Evolutionary conservation across 1,140 invertebrate species (phyloP).

Genomic region (Bombus pascuorum): DNA sequence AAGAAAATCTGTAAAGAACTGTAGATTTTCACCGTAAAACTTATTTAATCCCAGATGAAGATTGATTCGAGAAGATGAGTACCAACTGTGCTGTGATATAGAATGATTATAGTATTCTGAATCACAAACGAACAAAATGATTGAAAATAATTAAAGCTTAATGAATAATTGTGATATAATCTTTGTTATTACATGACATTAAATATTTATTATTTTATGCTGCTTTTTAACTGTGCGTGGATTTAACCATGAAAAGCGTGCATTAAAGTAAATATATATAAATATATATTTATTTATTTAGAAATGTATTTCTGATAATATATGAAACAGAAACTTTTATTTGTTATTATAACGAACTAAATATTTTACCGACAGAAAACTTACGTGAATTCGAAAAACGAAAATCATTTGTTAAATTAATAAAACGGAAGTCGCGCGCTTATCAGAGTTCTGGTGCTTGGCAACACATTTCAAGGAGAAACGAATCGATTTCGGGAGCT

Average conservation of each 20-base stretch:
- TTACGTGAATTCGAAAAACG: background rate
- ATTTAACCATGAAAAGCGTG: no score
- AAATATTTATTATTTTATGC: background rate
- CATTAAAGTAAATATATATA: no score
- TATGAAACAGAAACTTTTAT: no score
- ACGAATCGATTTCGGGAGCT: slow-evolving; percentile 13
- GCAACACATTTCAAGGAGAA: slow-evolving; percentile 8
- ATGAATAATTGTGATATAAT: background rate
- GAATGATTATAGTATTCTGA: no score
- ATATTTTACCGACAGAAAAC: background rate
- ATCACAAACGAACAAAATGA: background rate
- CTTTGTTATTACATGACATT: background rate
- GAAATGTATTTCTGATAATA: no score
- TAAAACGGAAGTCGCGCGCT: background rate
- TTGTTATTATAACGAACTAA: background rate
- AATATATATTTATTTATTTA: no score
- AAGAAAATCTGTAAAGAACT: background rate
- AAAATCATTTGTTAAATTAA: background rate
- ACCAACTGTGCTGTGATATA: background rate
- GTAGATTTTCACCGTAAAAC: background rate
- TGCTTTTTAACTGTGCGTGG: background rate
- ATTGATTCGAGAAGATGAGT: background rate
- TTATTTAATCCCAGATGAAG: background rate
- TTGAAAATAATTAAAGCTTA: background rate
- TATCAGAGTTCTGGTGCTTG: background rate